Evolutionary conservation across 2,888 invertebrate species (phyloP).

Genomic region (Gasteruption jaculator): DNA sequence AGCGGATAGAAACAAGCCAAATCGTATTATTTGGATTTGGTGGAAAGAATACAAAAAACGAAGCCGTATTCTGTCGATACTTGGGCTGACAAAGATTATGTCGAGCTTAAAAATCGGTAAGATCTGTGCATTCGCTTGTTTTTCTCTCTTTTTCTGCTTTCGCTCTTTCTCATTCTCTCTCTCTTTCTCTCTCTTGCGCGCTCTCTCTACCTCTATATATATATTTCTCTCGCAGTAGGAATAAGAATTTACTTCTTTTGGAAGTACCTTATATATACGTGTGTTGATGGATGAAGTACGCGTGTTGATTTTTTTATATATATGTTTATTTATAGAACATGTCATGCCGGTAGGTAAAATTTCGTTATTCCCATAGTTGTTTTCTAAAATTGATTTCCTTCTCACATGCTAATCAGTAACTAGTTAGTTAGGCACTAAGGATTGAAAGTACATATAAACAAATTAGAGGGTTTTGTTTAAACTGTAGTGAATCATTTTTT

Average conservation of each 20-base stretch:
- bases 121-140: conserved; percentile 1
- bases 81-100: too few relatives aligned
- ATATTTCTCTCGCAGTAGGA: conserved; percentile 14
- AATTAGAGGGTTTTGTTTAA: too few relatives aligned
- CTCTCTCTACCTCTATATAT: conserved; percentile 16
- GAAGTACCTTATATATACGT: neutral
- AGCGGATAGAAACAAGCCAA: conserved; percentile 37
- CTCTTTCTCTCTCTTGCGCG: conserved; percentile 7
- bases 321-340: too few relatives aligned
- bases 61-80: too few relatives aligned
- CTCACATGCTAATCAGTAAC: too few relatives aligned
- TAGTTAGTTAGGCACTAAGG: too few relatives aligned
- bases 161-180: neutral
- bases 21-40: conserved; percentile 28
- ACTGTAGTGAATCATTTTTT: too few relatives aligned
- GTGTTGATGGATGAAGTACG: neutral
- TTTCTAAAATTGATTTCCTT: too few relatives aligned
- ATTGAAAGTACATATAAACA: too few relatives aligned
- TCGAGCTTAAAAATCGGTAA: conserved; percentile 62
- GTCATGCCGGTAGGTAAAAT: too few relatives aligned
- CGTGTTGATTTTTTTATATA: conserved; percentile 1
- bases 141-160: conserved; percentile 2
- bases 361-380: too few relatives aligned
- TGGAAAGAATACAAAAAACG: conserved; percentile 31
- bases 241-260: neutral